Base-by-base conservation (phyloP, 2,888 invertebrate species). In the Philereme transversata region DNA sequence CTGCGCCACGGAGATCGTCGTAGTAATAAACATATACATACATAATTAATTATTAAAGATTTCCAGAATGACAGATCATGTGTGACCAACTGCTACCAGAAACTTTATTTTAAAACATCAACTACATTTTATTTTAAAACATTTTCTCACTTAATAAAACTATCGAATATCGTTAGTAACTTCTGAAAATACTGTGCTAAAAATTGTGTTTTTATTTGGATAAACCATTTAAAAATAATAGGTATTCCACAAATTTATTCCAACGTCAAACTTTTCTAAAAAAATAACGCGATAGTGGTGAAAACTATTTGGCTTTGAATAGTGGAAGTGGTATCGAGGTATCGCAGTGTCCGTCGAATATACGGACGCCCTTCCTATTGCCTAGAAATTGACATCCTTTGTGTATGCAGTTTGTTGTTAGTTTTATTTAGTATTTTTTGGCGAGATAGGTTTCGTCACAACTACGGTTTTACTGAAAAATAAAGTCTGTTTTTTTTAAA, bases 381-480 rank as follows among this genome's bases (percentile, higher is more conserved):
- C 47, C 47, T 46, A 44, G 46, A 45, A 47, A 62, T 54, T 54
- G 62, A 43, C 47, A 34, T 10, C 47, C 47, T 54, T 54, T 62
- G 57, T 62, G 43, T 33, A 22, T 22, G 22, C 22, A 22, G 22
- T n/a, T n/a, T n/a, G n/a, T n/a, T n/a, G n/a, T n/a, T n/a, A n/a
- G n/a, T 22, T 22, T 22, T 22, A 22, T 22, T 22, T 22, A 22
- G 22, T 22, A 22, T 22, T 22, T 3, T 22, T 22, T 34, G 45
- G 38, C 49, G 50, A 57, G 57, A 54, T 62, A 51, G 62, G 50
- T 62, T 62, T 57, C 57, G 50, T 38, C 46, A 43, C 57, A 61
- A 56, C n/a, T 33, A 46, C 8, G 53, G 49, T 49, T 51, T 43
- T 38, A 33, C 41, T 8, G 35, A n/a, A 48, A 51, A 47, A 57